phyloP scores from a whole-genome alignment of 2,113 vertebrate genomes.

The Aptenodytes patagonicus region DNA sequence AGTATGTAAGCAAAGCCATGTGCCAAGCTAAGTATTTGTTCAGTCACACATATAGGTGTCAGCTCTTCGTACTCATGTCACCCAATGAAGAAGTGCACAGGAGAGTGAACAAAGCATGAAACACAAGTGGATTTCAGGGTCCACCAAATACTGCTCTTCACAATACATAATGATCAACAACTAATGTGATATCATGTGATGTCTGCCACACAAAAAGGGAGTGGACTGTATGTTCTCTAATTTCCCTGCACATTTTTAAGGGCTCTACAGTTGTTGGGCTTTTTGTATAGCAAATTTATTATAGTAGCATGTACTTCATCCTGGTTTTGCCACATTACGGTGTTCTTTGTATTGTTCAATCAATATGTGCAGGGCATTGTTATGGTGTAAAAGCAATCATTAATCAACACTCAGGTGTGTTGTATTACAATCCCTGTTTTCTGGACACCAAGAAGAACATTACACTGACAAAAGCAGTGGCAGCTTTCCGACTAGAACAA shows the following conservation, averaged over 20 bases:
- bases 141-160: neutral
- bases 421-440: neutral
- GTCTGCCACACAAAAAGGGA: neutral
- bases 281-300: neutral
- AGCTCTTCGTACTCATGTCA: neutral
- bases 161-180: no score
- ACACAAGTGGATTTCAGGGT: neutral
- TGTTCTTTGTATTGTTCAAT: neutral
- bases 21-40: no score
- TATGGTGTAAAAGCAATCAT: neutral
- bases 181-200: neutral
- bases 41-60: neutral
- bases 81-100: neutral
- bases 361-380: neutral
- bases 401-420: neutral
- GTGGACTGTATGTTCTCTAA: neutral
- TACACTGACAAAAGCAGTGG: neutral
- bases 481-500: neutral
- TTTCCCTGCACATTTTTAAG: neutral
- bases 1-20: neutral
- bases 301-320: neutral
- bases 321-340: neutral
- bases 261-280: neutral
- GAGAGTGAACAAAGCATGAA: neutral
- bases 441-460: neutral